phyloP scores from a whole-genome alignment of 2,888 invertebrate species.

The Ceratothoa steindachneri region DNA sequence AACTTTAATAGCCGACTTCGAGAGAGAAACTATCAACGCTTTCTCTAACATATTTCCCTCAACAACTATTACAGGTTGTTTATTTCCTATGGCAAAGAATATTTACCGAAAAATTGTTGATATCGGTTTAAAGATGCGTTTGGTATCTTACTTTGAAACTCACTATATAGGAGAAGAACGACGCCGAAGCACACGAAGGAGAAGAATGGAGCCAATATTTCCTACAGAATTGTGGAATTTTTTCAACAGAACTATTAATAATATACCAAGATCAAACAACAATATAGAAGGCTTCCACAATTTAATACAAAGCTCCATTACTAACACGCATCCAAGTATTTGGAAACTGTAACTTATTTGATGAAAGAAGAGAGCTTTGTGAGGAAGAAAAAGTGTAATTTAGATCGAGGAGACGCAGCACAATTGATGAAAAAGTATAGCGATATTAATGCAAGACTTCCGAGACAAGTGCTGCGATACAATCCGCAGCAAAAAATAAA shows the following conservation, averaged over 20 bases:
- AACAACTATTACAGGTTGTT: slow-evolving; percentile 19
- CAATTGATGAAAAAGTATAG: neutral
- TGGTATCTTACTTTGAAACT: slow-evolving; percentile 25
- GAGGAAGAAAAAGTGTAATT: slow-evolving; percentile 4
- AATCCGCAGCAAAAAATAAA: neutral
- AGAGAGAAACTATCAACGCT: slow-evolving; percentile 8
- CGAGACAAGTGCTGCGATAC: neutral
- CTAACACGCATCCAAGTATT: slow-evolving; percentile 18
- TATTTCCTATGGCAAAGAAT: slow-evolving; percentile 27
- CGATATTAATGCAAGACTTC: slow-evolving; percentile 1
- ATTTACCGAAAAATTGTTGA: slow-evolving; percentile 15
- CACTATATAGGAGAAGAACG: slow-evolving; percentile 21
- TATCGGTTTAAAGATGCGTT: slow-evolving; percentile 15
- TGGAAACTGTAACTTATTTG: slow-evolving; percentile 15
- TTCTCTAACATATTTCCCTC: slow-evolving; percentile 16
- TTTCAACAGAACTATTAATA: slow-evolving; percentile 8
- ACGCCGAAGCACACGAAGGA: slow-evolving; percentile 11
- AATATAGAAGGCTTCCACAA: slow-evolving; percentile 26
- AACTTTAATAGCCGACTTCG: slow-evolving; percentile 18
- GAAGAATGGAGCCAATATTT: slow-evolving; percentile 24
- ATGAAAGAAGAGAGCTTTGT: slow-evolving; percentile 3
- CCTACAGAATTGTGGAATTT: slow-evolving; percentile 26
- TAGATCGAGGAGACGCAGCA: neutral
- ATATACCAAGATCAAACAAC: slow-evolving; percentile 20
- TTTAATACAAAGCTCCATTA: slow-evolving; percentile 21